Evolutionary conservation across 2,888 invertebrate species (phyloP).

Genomic region (Epistrophe grossulariae): DNA sequence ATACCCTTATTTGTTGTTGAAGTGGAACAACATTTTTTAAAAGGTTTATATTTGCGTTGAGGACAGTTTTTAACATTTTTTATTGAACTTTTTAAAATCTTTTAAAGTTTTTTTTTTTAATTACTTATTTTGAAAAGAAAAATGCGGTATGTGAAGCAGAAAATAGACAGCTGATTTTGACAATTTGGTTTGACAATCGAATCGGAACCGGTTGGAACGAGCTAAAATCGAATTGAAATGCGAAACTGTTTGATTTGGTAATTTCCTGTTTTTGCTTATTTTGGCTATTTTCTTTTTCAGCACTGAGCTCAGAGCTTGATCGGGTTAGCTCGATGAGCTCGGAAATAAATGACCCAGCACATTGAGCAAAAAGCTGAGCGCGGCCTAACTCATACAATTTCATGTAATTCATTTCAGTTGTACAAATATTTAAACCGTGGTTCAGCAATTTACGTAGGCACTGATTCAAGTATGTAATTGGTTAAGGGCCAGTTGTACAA

Average conservation of each 20-base stretch:
- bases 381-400: too few relatives aligned
- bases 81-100: conserved; percentile 15
- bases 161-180: conserved; percentile 65
- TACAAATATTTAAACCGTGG: too few relatives aligned
- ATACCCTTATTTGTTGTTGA: conserved; percentile 82
- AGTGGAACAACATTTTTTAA: conserved; percentile 78
- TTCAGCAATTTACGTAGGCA: too few relatives aligned
- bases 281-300: too few relatives aligned
- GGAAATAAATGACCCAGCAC: too few relatives aligned
- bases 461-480: too few relatives aligned
- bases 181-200: conserved; percentile 30
- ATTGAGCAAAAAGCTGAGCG: too few relatives aligned
- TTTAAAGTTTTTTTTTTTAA: neutral
- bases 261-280: too few relatives aligned
- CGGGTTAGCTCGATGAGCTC: too few relatives aligned
- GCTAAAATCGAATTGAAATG: neutral
- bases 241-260: neutral
- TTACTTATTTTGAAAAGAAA: neutral
- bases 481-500: too few relatives aligned
- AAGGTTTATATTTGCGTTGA: conserved; percentile 78
- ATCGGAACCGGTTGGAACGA: conserved; percentile 49
- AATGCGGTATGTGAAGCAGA: conserved; percentile 35
- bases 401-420: too few relatives aligned
- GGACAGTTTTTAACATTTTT: conserved; percentile 80
- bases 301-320: too few relatives aligned